Evolutionary conservation across 2,888 invertebrate genomes (phyloP), one percentile per base, ranked within the genome.

Genomic region (Aphidoletes aphidimyza): DNA sequence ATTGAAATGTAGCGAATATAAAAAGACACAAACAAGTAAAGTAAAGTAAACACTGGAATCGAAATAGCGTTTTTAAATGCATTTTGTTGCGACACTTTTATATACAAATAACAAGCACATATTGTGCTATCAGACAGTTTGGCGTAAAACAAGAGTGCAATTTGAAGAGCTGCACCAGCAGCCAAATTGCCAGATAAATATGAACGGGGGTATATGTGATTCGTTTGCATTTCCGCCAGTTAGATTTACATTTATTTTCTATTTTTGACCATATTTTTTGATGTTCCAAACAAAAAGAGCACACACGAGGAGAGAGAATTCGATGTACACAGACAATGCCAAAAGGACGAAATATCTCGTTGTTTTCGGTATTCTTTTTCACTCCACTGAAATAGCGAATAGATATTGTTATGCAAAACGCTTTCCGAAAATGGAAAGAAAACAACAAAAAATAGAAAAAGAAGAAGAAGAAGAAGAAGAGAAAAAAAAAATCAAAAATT

Each of bases 211-310:
- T 3, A 3, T n/a, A n/a, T 81, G 19, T 14, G 81, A 81, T 81
- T 81, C 81, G 37, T 81, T 81, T 22, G 81, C n/a, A 37, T 37
- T 36, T 37, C 37, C 14, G 69, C 69, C 14, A 34, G 36, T 34
- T 36, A 69, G 36, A 22, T 37, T n/a, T 6, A n/a, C 22, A 81
- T 81, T 81, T 81, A 37, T 37, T 81, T 37, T 37, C 14, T 78
- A 34, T 81, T 81, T 37, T 81, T 81, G 37, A 37, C 81, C 37
- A 37, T 37, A 81, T 81, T 81, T 37, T 81, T 81, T 69, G 69
- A 69, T 69, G 69, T 30, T n/a, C 26, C 2, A 34, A 6, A 6
- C 11, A 34, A 17, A 34, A 69, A 69, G 30, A 26, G n/a, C 9
- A 69, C 8, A 14, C 26, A 34, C 30, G n/a, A 69, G n/a, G 2